These are phyloP conservation scores for Standfussiana lucernea DNA, from an alignment of 2,888 invertebrate genomes.

Conservation along the genomic window DNA sequence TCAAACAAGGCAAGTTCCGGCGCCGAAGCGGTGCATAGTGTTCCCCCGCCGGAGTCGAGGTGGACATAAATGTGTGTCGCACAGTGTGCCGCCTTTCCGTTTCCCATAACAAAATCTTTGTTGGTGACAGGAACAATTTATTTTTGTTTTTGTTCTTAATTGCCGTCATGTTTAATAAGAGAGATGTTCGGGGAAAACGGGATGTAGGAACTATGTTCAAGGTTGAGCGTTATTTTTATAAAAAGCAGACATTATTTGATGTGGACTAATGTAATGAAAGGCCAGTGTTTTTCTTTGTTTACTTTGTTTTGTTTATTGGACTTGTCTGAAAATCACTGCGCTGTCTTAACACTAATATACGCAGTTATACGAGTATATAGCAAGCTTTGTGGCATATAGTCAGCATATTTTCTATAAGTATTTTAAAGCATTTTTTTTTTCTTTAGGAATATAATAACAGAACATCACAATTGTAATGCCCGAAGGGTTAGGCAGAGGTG, in stretches of 20 bases:
- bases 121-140: conserved; percentile 58
- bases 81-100: conserved; percentile 55
- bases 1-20: conserved; percentile 47
- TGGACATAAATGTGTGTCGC: conserved; percentile 52
- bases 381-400: background rate
- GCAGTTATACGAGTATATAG: background rate
- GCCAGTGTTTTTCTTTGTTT: background rate
- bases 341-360: background rate
- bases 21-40: background rate
- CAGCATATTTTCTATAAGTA: background rate
- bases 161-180: conserved; percentile 47
- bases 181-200: conserved; percentile 10
- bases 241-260: conserved; percentile 1
- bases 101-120: conserved; percentile 61
- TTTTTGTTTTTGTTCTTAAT: conserved; percentile 66
- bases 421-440: background rate
- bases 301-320: background rate
- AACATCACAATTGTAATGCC: too few relatives aligned
- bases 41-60: conserved; percentile 22
- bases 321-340: background rate
- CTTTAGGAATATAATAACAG: background rate
- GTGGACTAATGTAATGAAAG: background rate
- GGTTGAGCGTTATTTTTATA: conserved; percentile 13
- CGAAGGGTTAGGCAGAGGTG: too few relatives aligned
- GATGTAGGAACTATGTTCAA: conserved; percentile 23